phyloP scores from a whole-genome alignment of 2,113 vertebrate genomes.

The Glaucidium brasilianum region DNA sequence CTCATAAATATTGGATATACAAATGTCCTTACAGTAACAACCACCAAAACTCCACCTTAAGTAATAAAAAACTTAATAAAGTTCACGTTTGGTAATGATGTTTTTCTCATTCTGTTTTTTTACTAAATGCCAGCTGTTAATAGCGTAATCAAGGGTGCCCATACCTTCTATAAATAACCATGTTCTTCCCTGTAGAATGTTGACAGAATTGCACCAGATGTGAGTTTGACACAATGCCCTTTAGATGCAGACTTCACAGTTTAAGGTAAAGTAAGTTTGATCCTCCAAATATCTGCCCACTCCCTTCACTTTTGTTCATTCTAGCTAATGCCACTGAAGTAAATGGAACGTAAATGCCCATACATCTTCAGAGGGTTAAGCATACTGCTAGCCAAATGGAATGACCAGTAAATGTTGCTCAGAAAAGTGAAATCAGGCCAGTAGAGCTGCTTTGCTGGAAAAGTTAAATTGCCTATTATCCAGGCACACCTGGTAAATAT shows the following conservation, averaged over 20 bases:
- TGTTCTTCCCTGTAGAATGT: not conserved
- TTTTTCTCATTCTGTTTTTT: not conserved
- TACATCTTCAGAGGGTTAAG: not conserved
- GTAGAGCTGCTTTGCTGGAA: not conserved
- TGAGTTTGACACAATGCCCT: not conserved
- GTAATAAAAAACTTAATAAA: not conserved
- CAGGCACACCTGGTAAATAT: slow-evolving; percentile 11
- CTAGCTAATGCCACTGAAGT: not conserved
- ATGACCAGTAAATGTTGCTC: not conserved
- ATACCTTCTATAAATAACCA: not conserved
- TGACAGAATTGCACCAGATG: not conserved
- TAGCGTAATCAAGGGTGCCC: not conserved
- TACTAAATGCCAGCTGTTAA: not conserved
- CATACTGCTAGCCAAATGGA: not conserved
- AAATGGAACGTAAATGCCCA: accelerated
- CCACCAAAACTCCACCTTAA: not conserved
- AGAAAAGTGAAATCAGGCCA: not conserved
- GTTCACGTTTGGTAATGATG: not conserved
- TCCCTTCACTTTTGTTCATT: not conserved
- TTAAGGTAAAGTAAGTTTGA: not conserved
- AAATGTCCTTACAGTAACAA: not conserved
- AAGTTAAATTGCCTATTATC: not conserved
- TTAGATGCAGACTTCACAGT: not conserved
- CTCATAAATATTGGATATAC: not conserved
- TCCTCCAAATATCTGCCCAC: not conserved